These are phyloP conservation scores for Todus mexicanus DNA, from an alignment of 2,797 vertebrate genomes.

Conservation along the genomic window DNA sequence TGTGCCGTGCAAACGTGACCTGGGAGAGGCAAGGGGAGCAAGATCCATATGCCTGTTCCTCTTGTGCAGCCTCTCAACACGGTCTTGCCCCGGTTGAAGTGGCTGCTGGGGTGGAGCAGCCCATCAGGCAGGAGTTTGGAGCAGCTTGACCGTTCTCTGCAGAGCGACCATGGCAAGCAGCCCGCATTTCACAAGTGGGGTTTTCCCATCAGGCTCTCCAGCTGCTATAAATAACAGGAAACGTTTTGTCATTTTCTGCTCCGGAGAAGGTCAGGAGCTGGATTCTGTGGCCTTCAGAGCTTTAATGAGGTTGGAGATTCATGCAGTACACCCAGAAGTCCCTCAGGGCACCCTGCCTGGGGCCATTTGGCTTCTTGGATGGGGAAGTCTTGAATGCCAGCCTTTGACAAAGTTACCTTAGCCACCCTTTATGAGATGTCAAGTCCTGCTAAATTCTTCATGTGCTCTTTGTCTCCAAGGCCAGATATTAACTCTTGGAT, in stretches of 20 bases:
- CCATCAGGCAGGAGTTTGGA: not conserved
- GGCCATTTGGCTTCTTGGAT: not conserved
- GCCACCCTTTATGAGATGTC: not conserved
- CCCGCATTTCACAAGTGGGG: slow-evolving; percentile 49
- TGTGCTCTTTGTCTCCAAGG: not conserved
- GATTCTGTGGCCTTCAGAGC: slow-evolving; percentile 17
- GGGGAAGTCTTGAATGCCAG: not conserved
- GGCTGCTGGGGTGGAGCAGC: not conserved
- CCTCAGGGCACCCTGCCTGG: not conserved
- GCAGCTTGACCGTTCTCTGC: not conserved
- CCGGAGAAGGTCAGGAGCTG: slow-evolving; percentile 19
- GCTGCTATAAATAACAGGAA: slow-evolving; percentile 68
- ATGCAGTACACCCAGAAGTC: not conserved
- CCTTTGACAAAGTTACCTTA: slow-evolving; percentile 12
- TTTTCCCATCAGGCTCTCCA: slow-evolving; percentile 65
- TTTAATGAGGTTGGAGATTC: slow-evolving; percentile 26
- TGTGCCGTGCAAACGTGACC: fast-evolving
- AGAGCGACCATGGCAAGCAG: not conserved
- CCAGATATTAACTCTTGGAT: not conserved
- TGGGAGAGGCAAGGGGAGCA: not conserved
- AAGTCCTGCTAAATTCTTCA: not conserved
- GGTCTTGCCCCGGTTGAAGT: not conserved
- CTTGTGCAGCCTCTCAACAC: fast-evolving
- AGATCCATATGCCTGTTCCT: not conserved
- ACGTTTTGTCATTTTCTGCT: slow-evolving; percentile 29